Evolutionary conservation across 2,888 invertebrate genomes (phyloP).

Genomic region (Pecten maximus): DNA sequence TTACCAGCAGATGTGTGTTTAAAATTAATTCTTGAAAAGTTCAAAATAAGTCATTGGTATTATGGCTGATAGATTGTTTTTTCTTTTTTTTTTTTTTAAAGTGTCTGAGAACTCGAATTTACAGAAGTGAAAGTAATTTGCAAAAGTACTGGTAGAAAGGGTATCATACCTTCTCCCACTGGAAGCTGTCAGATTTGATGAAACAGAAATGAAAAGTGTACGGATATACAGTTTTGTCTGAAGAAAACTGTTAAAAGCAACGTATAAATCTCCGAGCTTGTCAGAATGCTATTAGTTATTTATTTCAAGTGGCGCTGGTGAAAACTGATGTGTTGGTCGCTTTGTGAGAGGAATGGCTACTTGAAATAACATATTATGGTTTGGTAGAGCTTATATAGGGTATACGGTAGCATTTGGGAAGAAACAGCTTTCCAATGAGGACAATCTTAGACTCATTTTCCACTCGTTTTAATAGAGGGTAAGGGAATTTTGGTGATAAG

Average conservation of each 20-base stretch:
- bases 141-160: neutral
- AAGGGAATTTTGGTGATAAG: neutral
- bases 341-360: neutral
- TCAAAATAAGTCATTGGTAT: neutral
- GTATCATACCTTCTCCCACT: neutral
- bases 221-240: neutral
- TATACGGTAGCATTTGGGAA: neutral
- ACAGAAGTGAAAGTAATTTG: neutral
- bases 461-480: neutral
- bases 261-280: neutral
- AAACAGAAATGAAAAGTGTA: neutral
- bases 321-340: neutral
- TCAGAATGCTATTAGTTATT: slow-evolving; percentile 30
- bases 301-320: neutral
- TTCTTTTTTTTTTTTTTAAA: no score
- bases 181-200: neutral
- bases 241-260: neutral
- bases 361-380: neutral
- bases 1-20: neutral
- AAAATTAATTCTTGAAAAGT: neutral
- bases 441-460: neutral
- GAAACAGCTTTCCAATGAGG: neutral
- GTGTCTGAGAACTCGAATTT: neutral
- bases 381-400: neutral
- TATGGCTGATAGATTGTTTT: neutral